Evolutionary conservation across 2,113 vertebrate genomes (phyloP).

Genomic region (Onychostoma macrolepis): DNA sequence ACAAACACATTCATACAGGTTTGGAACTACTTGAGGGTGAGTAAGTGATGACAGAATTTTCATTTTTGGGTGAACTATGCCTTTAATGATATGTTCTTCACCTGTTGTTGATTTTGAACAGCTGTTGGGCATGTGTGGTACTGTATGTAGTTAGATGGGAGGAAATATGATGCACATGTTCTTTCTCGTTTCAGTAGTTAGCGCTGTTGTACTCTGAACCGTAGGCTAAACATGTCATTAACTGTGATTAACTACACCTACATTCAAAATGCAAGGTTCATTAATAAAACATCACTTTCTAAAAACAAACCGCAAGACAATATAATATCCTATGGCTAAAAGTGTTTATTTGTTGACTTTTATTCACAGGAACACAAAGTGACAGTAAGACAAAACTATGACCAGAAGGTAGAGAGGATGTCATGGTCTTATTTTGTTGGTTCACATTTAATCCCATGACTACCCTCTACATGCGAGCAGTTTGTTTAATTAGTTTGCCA

Average conservation of each 20-base stretch:
- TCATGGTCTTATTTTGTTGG: conserved; percentile 18
- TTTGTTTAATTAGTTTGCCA: conserved; percentile 29
- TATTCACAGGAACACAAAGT: conserved; percentile 16
- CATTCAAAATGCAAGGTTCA: conserved; percentile 4
- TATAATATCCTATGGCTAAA: not conserved
- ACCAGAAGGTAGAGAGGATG: conserved; percentile 16
- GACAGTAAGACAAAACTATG: not conserved
- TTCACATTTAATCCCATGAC: conserved; percentile 1
- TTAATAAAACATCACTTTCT: not conserved
- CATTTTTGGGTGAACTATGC: too few relatives aligned
- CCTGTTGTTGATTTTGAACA: not conserved
- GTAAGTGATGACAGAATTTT: too few relatives aligned
- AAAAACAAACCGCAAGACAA: not conserved
- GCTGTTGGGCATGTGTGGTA: not conserved
- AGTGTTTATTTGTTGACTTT: conserved; percentile 7
- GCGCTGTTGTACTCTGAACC: not conserved
- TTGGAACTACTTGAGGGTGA: too few relatives aligned
- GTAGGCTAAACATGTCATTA: conserved; percentile 19
- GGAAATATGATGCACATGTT: not conserved
- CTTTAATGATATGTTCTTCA: not conserved
- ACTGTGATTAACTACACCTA: not conserved
- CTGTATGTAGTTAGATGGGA: not conserved
- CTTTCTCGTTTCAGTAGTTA: conserved; percentile 2
- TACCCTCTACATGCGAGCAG: conserved; percentile 5
- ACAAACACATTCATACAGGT: too few relatives aligned